phyloP scores from a whole-genome alignment of 2,888 invertebrate species.

The Acanthacorydalis orientalis region DNA sequence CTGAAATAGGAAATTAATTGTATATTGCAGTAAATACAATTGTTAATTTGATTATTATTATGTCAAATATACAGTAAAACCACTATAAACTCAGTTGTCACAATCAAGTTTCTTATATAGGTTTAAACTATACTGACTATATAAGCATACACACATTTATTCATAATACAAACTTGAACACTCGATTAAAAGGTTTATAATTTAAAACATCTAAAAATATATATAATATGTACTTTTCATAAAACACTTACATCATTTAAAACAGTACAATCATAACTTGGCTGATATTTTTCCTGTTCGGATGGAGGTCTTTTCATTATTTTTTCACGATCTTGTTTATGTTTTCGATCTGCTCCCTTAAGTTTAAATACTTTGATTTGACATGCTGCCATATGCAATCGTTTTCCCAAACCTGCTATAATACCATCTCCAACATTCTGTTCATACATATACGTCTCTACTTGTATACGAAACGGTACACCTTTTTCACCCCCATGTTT shows the following conservation, averaged over 20 bases:
- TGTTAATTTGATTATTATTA: too few species aligned
- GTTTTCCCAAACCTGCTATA: conserved; percentile 22
- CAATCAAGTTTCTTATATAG: too few species aligned
- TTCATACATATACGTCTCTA: conserved; percentile 53
- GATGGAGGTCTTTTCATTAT: conserved; percentile 67
- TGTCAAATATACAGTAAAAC: too few species aligned
- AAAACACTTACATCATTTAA: conserved; percentile 59
- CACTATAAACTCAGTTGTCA: too few species aligned
- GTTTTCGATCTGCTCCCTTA: conserved; percentile 92
- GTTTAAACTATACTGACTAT: too few species aligned
- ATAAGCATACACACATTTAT: too few species aligned
- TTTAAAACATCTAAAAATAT: too few species aligned
- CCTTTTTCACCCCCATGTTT: conserved; percentile 98
- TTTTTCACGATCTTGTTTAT: conserved; percentile 92
- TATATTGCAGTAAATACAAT: too few species aligned
- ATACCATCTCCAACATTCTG: conserved; percentile 7
- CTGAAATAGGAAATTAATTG: too few species aligned
- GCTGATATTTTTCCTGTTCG: conserved; percentile 86
- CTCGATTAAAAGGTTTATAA: too few species aligned
- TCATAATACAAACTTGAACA: too few species aligned
- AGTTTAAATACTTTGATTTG: conserved; percentile 90
- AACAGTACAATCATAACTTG: conserved; percentile 90
- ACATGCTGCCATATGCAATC: conserved; percentile 88
- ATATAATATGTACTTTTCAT: too few species aligned
- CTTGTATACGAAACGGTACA: conserved; percentile 88